Evolutionary conservation across 2,888 invertebrate species (phyloP), one percentile per base, ranked within the genome.

Genomic region (Stenolophus ochropezus): DNA sequence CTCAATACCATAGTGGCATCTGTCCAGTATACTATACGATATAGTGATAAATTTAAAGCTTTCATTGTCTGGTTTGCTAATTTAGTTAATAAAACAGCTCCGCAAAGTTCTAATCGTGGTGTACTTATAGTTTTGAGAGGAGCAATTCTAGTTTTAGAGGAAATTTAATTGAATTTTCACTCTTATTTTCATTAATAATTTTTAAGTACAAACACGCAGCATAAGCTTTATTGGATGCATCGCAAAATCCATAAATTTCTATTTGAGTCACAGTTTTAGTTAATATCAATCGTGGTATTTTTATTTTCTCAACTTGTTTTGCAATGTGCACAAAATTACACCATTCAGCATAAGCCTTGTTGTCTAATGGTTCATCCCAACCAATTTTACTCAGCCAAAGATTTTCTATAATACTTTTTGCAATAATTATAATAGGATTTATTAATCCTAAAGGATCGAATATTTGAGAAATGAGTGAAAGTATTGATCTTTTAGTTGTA

Each of bases 1-100:
- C 83, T 82, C 1, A 87, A 81, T 1, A 85, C 85, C 8, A 87
- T 85, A 27, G 83, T 85, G 0, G 86, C 86, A 81, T 87, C 86
- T 2, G 85, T 84, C 85, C 84, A 85, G 14, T 76, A 83, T 11
- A 47, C 56, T 1, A 27, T 14, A 14, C 82, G 16, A 3, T 71
- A 21, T 2, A 84, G 21, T n/a, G 82, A 76, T 3, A 53, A 61
- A 14, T 69, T 49, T 5, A 61, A 0, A 85, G 80, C n/a, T 56
- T 82, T 21, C 14, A 25, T 2, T 11, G 23, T 11, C 25, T n/a
- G 23, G 5, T 23, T 5, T 2, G 83, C 21, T 20, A 86, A 81
- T 20, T 84, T 53, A 6, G 85, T 51, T 8, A 86, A 65, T 47
- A 86, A 65, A 0, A 85, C 71, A 4, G 87, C 86, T 14, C 83